These are phyloP conservation scores for Philaenus spumarius DNA, from an alignment of 1,140 invertebrate genomes.

Conservation along the genomic window DNA sequence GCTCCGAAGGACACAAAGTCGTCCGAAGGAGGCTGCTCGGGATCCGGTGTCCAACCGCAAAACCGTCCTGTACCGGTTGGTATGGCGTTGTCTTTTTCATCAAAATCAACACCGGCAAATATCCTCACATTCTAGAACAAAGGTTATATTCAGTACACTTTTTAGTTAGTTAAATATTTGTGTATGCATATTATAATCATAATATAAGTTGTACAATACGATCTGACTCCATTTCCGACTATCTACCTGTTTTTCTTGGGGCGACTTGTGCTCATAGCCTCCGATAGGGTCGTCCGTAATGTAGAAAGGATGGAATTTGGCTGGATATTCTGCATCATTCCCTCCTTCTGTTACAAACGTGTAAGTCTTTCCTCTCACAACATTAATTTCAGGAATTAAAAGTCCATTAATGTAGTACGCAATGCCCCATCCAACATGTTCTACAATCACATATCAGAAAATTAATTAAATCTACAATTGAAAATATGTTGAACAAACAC, in stretches of 20 bases:
- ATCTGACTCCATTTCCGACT: not conserved
- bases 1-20: slow-evolving; percentile 80
- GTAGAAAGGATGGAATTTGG: slow-evolving; percentile 90
- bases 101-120: slow-evolving; percentile 67
- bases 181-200: not conserved
- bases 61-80: slow-evolving; percentile 71
- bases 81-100: slow-evolving; percentile 53
- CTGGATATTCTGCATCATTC: slow-evolving; percentile 63
- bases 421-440: slow-evolving; percentile 88
- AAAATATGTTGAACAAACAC: too few species aligned
- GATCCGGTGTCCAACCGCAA: slow-evolving; percentile 79
- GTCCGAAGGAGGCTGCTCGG: slow-evolving; percentile 60
- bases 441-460: slow-evolving; percentile 43
- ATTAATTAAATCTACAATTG: too few species aligned
- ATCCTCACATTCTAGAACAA: slow-evolving; percentile 62
- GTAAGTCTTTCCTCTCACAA: slow-evolving; percentile 83
- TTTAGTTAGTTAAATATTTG: not conserved
- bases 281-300: slow-evolving; percentile 90
- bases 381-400: slow-evolving; percentile 85
- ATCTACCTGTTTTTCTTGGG: slow-evolving; percentile 70
- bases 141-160: not conserved
- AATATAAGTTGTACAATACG: not conserved
- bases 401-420: slow-evolving; percentile 95
- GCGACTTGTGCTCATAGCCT: slow-evolving; percentile 77
- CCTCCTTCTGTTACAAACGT: slow-evolving; percentile 89